A percentile compares a stretch with the other conserved stretches of the same genome.
phyloP scores from a whole-genome alignment of 2,888 invertebrate genomes.

The Rapana venosa region DNA sequence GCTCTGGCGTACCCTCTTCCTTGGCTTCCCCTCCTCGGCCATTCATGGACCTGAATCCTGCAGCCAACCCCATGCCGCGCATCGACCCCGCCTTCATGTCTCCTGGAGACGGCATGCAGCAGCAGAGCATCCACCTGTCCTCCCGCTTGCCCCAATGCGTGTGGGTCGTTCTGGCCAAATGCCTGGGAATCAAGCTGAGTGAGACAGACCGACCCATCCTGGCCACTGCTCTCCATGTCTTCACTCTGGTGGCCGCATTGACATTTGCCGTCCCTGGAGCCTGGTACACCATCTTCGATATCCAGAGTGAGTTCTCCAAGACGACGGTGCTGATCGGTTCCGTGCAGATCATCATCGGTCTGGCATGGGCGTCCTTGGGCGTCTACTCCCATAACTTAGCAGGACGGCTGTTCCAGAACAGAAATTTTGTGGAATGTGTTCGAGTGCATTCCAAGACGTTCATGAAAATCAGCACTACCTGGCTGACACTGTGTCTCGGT shows the following conservation, averaged over 20 bases:
- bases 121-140: slow-evolving; percentile 64
- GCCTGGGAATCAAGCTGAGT: slow-evolving; percentile 61
- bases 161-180: slow-evolving; percentile 72
- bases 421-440: slow-evolving; percentile 76
- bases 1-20: neutral
- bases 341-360: slow-evolving; percentile 73
- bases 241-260: slow-evolving; percentile 70
- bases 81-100: neutral
- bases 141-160: slow-evolving; percentile 73
- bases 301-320: slow-evolving; percentile 70
- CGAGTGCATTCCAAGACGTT: slow-evolving; percentile 78
- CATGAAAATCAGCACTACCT: slow-evolving; percentile 76
- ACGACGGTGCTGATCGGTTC: slow-evolving; percentile 75
- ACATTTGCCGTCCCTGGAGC: slow-evolving; percentile 69
- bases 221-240: slow-evolving; percentile 70
- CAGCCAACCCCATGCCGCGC: neutral
- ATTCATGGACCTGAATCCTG: neutral
- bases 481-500: slow-evolving; percentile 70
- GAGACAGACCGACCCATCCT: slow-evolving; percentile 65
- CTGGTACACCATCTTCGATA: slow-evolving; percentile 74
- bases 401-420: slow-evolving; percentile 76
- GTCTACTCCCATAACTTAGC: slow-evolving; percentile 78
- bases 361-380: slow-evolving; percentile 77
- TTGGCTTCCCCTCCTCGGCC: neutral
- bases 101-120: slow-evolving; percentile 44